phyloP scores from a whole-genome alignment of 2,888 invertebrate species.

The Autographa gamma region DNA sequence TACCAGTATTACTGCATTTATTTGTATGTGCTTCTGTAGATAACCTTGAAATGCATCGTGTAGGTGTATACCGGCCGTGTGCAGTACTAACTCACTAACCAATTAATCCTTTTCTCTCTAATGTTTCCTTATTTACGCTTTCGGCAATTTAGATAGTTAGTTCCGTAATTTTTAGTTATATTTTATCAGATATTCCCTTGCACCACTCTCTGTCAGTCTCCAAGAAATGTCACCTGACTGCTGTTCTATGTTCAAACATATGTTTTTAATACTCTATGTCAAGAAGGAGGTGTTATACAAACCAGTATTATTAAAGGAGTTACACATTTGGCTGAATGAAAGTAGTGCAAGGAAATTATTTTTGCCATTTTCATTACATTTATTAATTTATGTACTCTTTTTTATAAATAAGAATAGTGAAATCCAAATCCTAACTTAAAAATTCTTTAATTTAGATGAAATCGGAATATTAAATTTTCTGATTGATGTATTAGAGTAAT shows the following conservation, averaged over 20 bases:
- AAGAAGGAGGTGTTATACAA: conserved; percentile 10
- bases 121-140: conserved; percentile 41
- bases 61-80: conserved; percentile 64
- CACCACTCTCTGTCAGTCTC: conserved; percentile 55
- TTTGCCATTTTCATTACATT: background rate
- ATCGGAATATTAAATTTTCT: background rate
- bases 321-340: background rate
- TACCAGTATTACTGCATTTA: conserved; percentile 55
- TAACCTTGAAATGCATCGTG: conserved; percentile 77
- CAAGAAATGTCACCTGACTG: conserved; percentile 62
- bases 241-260: conserved; percentile 52
- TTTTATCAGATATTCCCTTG: conserved; percentile 27
- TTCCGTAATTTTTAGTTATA: conserved; percentile 23
- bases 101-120: conserved; percentile 34
- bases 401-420: too few species aligned
- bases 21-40: conserved; percentile 38
- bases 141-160: conserved; percentile 19
- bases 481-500: background rate
- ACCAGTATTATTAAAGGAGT: background rate
- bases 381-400: background rate
- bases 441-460: background rate
- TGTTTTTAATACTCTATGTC: conserved; percentile 22
- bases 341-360: background rate
- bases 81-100: conserved; percentile 49
- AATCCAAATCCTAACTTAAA: too few species aligned